These are phyloP conservation scores for Siphlonurus alternatus DNA, from an alignment of 2,888 invertebrate species.

Conservation along the genomic window DNA sequence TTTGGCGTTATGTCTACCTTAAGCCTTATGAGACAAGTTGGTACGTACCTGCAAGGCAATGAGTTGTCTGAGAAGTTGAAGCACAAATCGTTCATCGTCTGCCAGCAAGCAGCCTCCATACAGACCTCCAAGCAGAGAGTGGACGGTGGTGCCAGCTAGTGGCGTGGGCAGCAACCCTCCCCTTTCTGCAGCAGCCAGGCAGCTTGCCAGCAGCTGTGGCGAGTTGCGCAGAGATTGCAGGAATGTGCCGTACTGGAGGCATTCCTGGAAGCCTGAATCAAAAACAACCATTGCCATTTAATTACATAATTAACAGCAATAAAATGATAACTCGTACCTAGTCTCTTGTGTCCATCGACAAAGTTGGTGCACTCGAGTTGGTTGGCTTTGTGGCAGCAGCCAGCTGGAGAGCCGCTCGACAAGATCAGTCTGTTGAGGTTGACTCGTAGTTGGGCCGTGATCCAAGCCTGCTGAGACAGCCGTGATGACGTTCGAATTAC, in stretches of 20 bases:
- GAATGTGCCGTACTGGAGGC: conserved; percentile 48
- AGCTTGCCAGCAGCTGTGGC: conserved; percentile 50
- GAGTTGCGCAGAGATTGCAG: conserved; percentile 47
- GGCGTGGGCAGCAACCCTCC: conserved; percentile 25
- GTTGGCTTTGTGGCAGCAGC: conserved; percentile 55
- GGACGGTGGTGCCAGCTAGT: conserved; percentile 30
- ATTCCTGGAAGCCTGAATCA: conserved; percentile 25
- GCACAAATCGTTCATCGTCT: conserved; percentile 47
- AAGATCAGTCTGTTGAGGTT: conserved; percentile 60
- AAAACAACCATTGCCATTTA: background rate
- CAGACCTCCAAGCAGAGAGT: conserved; percentile 43
- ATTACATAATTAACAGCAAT: too few species aligned
- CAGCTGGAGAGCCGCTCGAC: conserved; percentile 56
- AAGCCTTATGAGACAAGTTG: too few species aligned
- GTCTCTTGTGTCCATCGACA: conserved; percentile 63
- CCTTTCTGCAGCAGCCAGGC: conserved; percentile 48
- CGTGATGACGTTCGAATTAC: conserved; percentile 36
- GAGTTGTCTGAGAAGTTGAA: conserved; percentile 46
- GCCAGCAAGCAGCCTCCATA: conserved; percentile 59
- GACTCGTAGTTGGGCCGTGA: conserved; percentile 70
- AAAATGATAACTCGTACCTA: conserved; percentile 33
- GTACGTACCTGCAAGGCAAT: conserved; percentile 47
- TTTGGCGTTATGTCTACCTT: too few species aligned
- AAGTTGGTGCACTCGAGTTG: conserved; percentile 45
- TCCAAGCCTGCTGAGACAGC: conserved; percentile 63